Evolutionary conservation across 2,113 vertebrate genomes (phyloP).

Genomic region (Varanus komodoensis): DNA sequence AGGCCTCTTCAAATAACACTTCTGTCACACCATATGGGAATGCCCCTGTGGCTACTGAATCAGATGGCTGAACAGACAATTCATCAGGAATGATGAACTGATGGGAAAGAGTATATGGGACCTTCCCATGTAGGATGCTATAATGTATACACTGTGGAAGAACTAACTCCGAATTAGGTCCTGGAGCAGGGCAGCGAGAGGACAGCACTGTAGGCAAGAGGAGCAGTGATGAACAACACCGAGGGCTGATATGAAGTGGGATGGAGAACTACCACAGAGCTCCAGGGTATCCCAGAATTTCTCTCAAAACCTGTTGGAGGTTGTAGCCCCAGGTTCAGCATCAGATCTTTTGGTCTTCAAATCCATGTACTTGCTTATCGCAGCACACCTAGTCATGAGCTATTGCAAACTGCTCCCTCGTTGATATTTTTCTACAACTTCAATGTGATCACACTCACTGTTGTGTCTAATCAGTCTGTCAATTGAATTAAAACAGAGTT

Average conservation of each 20-base stretch:
- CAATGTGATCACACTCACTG: background rate
- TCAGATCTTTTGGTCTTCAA: background rate
- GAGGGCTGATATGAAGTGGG: background rate
- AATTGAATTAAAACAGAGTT: background rate
- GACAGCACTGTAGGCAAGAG: background rate
- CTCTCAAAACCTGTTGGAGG: background rate
- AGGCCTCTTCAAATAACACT: rapidly evolving
- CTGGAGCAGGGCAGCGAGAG: background rate
- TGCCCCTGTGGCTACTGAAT: background rate
- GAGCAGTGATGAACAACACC: background rate
- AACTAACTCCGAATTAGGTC: background rate
- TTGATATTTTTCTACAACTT: background rate
- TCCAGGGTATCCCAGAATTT: background rate
- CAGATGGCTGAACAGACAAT: background rate
- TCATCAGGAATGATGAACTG: background rate
- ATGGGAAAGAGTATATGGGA: background rate
- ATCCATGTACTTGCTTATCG: background rate
- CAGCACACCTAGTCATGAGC: background rate
- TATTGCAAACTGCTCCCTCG: background rate
- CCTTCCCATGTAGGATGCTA: background rate
- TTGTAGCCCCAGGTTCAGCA: background rate
- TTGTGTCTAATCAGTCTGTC: background rate
- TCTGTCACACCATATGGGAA: rapidly evolving
- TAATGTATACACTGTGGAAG: background rate
- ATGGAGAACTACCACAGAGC: background rate